Base-by-base conservation (phyloP, 1,140 invertebrate genomes). In the Diachasma alloeum region DNA sequence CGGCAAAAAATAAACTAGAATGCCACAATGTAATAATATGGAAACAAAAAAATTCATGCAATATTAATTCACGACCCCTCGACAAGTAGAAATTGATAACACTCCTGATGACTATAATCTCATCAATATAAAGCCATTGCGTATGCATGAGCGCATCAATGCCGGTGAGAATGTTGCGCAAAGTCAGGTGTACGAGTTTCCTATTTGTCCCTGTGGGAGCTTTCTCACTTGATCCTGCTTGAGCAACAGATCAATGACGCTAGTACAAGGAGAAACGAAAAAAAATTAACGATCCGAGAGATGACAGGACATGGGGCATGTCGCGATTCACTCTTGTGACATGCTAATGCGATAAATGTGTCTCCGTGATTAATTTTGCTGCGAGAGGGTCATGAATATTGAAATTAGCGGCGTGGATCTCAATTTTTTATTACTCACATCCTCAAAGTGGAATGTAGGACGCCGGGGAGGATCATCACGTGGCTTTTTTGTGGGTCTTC, bases 241-340 rank as follows among this genome's bases (percentile, higher is more conserved):
- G 74, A 42, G 80, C 73, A 84, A 85, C 19, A 72, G 80, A 82
- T 81, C 73, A 79, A 76, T 77, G 68, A 67, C 73, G 42, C 46
- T 19, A 46, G 53, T 26, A 24, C 24, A 53, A 77, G 10, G 78
- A 37, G 37, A 78, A 74, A 77, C 42, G 9, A 11, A 10, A 77
- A 71, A 56, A 46, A 70, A 39, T 70, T 39, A 17, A 36, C 11
- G 37, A 36, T 37, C 4, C 46, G 15, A 71, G 17, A 69, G 15
- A 48, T 10, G 53, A 66, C 9, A 48, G 19, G 46, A 46, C 31
- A 67, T 9, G 31, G 31, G 44, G 2, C 66, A 36, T 9, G n/a
- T n/a, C n/a, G 1, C n/a, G 66, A 37, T 68, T n/a, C 37, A 37
- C 66, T 13, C 22, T 68, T 3, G 10, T n/a, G 4, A 11, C 8